A percentile compares a stretch with the other conserved stretches of the same genome.
Conservation (phyloP, 2,888 invertebrate species). For the Tiliacea aurago region DNA sequence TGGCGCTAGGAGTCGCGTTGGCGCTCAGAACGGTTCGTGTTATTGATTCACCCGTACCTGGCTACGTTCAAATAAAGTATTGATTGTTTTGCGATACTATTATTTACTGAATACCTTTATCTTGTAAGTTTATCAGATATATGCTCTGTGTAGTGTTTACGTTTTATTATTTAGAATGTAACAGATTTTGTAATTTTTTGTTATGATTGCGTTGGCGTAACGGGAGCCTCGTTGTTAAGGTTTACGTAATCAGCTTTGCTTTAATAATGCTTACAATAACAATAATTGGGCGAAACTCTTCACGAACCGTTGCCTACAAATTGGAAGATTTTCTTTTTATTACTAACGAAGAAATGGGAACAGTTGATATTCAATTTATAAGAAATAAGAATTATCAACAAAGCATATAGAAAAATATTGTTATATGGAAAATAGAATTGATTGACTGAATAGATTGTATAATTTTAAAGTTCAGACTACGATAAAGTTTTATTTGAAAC, state of each 20-base stretch:
- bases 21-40: slow-evolving; percentile 57
- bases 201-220: slow-evolving; percentile 23
- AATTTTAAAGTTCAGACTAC: not conserved
- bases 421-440: not conserved
- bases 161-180: slow-evolving; percentile 48
- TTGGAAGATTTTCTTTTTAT: slow-evolving; percentile 24
- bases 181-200: slow-evolving; percentile 30
- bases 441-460: not conserved
- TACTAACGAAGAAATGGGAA: not conserved
- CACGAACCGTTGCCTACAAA: slow-evolving; percentile 29
- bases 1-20: slow-evolving; percentile 72
- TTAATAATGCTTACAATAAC: slow-evolving; percentile 43
- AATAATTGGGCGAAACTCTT: slow-evolving; percentile 41
- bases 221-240: slow-evolving; percentile 9
- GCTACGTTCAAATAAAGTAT: slow-evolving; percentile 78
- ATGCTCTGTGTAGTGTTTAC: slow-evolving; percentile 62
- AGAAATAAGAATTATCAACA: not conserved
- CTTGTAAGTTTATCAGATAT: slow-evolving; percentile 69
- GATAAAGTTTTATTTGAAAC: not conserved
- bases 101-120: slow-evolving; percentile 74
- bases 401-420: not conserved
- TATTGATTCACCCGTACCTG: slow-evolving; percentile 77
- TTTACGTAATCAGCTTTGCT: slow-evolving; percentile 30
- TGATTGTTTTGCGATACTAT: slow-evolving; percentile 79
- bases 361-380: not conserved